Percentiles rank a stretch among this genome's conserved stretches.
Evolutionary conservation across 35 echinoderm and acorn worm species (phyloP).

Genomic region (Apostichopus californicus): DNA sequence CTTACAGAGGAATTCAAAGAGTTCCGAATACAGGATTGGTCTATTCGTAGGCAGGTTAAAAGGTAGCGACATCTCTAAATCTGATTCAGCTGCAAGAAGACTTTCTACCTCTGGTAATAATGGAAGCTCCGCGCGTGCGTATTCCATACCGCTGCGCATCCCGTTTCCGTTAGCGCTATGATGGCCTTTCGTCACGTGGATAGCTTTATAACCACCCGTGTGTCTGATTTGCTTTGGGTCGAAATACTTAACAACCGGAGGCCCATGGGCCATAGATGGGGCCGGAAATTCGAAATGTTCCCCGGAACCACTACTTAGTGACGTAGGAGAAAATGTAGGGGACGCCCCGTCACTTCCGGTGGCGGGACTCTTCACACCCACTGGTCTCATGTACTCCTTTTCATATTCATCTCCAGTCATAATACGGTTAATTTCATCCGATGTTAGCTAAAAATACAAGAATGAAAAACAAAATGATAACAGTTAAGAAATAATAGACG

Average conservation of each 20-base stretch:
- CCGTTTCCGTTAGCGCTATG: neutral
- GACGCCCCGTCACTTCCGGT: slow-evolving; percentile 88
- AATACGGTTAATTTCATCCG: slow-evolving; percentile 93
- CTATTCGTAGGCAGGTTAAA: slow-evolving; percentile 50
- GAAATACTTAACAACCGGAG: neutral
- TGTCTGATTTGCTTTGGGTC: neutral
- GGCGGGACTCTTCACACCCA: slow-evolving; percentile 59
- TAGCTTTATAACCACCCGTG: neutral
- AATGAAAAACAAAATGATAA: neutral
- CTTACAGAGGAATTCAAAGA: slow-evolving; percentile 93
- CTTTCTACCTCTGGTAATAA: slow-evolving; percentile 89
- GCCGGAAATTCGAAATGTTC: slow-evolving; percentile 59
- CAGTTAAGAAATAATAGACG: too few relatives aligned
- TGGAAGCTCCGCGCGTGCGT: slow-evolving; percentile 51
- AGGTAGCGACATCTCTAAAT: slow-evolving; percentile 64
- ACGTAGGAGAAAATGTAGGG: slow-evolving; percentile 80
- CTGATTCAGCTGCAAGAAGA: slow-evolving; percentile 71
- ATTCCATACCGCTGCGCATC: slow-evolving; percentile 10
- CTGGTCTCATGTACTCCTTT: slow-evolving; percentile 1
- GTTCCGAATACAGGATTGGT: slow-evolving; percentile 52
- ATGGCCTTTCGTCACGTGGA: neutral
- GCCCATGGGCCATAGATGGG: slow-evolving; percentile 20
- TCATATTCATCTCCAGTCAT: slow-evolving; percentile 90
- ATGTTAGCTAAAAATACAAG: slow-evolving; percentile 59
- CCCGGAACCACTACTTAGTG: slow-evolving; percentile 55